phyloP scores from a whole-genome alignment of 2,888 invertebrate species.

The Cylloceria caligata region DNA sequence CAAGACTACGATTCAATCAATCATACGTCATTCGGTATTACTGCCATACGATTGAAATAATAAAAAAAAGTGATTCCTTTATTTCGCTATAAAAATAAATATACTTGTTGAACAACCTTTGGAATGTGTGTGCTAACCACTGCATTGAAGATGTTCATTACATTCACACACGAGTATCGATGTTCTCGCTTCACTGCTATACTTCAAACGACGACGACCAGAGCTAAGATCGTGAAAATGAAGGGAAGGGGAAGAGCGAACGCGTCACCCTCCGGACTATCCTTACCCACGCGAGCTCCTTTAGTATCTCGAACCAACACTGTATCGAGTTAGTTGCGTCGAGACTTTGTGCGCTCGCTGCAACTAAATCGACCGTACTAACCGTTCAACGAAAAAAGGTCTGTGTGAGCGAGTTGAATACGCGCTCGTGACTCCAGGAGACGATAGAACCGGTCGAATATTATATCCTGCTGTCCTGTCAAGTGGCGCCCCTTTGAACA shows the following conservation, averaged over 20 bases:
- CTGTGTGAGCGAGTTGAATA: conserved; percentile 48
- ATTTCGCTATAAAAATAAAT: not conserved
- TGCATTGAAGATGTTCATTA: not conserved
- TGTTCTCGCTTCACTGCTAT: not conserved
- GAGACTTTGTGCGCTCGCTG: conserved; percentile 50
- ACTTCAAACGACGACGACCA: conserved; percentile 18
- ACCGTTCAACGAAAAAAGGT: conserved; percentile 72
- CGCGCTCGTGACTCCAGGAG: conserved; percentile 74
- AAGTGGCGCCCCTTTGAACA: conserved; percentile 63
- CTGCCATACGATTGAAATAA: too few species aligned
- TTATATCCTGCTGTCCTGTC: conserved; percentile 75
- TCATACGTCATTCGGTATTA: too few species aligned
- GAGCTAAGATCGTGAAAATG: conserved; percentile 20
- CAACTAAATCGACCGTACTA: conserved; percentile 70
- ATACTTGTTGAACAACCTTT: not conserved
- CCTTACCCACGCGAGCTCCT: conserved; percentile 49
- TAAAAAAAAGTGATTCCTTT: too few species aligned
- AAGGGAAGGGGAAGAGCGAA: conserved; percentile 17
- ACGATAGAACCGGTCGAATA: conserved; percentile 80
- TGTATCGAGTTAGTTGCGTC: conserved; percentile 39
- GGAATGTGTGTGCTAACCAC: not conserved
- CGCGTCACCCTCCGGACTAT: conserved; percentile 57
- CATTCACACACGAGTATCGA: not conserved
- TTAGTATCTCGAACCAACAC: conserved; percentile 37
- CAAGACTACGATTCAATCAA: too few species aligned